Evolutionary conservation across 1,140 invertebrate species (phyloP).

Genomic region (Euschistus heros): DNA sequence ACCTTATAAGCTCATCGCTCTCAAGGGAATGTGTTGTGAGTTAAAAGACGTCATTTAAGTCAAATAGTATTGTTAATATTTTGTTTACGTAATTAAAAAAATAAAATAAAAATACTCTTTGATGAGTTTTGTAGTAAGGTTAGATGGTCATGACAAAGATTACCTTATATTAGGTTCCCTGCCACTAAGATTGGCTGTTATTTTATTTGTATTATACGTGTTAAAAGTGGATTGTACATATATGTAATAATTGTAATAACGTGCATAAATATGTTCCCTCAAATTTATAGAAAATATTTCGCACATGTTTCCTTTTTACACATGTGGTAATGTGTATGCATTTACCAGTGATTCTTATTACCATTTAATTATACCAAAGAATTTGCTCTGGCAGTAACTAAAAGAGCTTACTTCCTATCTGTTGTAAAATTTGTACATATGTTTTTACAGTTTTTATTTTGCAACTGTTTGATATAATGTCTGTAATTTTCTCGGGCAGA

Average conservation of each 20-base stretch:
- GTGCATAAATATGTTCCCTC: not conserved
- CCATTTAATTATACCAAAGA: not conserved
- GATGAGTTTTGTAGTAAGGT: not conserved
- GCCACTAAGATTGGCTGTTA: not conserved
- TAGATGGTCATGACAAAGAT: constrained; percentile 1
- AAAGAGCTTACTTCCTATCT: too few species aligned
- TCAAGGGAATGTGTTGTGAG: constrained; percentile 4
- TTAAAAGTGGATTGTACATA: not conserved
- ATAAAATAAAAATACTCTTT: not conserved
- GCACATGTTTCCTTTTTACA: constrained; percentile 2
- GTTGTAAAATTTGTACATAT: too few species aligned
- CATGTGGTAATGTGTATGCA: not conserved
- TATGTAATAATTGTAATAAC: not conserved
- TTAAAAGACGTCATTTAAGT: not conserved
- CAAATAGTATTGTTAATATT: not conserved
- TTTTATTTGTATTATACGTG: constrained; percentile 1
- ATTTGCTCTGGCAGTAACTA: not conserved
- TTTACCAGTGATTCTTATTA: not conserved
- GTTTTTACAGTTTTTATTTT: too few species aligned
- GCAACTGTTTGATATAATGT: too few species aligned
- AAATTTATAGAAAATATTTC: not conserved
- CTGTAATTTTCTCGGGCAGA: too few species aligned
- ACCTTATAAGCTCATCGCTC: not conserved
- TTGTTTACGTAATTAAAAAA: not conserved
- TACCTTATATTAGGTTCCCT: not conserved